These are phyloP conservation scores for Acridotheres tristis DNA, from an alignment of 2,797 vertebrate species.

Conservation along the genomic window DNA sequence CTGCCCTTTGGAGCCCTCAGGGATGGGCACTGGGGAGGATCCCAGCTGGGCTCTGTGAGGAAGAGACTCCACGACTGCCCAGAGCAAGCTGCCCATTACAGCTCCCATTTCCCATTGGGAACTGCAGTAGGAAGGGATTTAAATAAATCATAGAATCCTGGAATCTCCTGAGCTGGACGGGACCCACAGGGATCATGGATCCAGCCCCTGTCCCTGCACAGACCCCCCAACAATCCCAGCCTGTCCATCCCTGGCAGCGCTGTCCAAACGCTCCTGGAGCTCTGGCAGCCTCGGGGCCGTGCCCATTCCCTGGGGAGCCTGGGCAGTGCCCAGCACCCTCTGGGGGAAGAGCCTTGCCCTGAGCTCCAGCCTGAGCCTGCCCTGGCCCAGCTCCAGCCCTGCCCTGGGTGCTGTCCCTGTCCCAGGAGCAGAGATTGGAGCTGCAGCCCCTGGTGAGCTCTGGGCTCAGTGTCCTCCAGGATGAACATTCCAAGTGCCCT, in stretches of 20 bases:
- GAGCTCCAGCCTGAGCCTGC: not conserved
- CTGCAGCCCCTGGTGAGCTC: not conserved
- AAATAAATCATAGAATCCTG: not conserved
- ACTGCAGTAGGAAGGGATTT: not conserved
- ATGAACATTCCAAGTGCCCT: not conserved
- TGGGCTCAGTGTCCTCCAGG: not conserved
- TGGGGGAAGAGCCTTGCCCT: not conserved
- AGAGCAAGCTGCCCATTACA: not conserved
- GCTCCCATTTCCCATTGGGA: not conserved
- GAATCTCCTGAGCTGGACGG: not conserved
- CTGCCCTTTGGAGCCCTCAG: not conserved
- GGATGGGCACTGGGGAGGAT: not conserved
- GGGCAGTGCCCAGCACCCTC: not conserved
- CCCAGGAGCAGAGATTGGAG: not conserved
- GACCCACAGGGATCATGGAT: not conserved
- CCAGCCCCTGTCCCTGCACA: too few species aligned
- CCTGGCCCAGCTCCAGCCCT: not conserved
- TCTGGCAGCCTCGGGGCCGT: not conserved
- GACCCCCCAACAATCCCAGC: not conserved
- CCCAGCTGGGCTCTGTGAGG: not conserved
- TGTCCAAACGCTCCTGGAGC: not conserved
- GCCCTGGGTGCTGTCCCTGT: not conserved
- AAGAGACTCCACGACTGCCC: not conserved
- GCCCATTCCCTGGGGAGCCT: not conserved
- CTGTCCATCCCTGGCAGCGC: not conserved